A percentile compares a stretch with the other conserved stretches of the same genome.
phyloP scores from a whole-genome alignment of 2,888 invertebrate species.

The Euplagia quadripunctaria region DNA sequence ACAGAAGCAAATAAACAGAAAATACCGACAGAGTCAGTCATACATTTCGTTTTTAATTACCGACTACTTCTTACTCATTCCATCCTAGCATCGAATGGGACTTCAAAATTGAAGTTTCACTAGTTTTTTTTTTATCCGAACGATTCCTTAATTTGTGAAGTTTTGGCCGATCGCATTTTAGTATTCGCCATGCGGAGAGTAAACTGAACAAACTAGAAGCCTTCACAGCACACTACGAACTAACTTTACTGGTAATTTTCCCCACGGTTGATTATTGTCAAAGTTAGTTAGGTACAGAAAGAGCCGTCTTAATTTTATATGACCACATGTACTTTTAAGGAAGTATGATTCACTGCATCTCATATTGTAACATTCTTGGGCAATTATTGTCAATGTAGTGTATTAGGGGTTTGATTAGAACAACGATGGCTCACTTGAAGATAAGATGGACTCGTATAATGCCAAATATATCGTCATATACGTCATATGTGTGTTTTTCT shows the following conservation, averaged over 20 bases:
- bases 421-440: too few species aligned
- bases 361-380: too few species aligned
- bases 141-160: slow-evolving; percentile 60
- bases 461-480: too few species aligned
- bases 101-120: slow-evolving; percentile 56
- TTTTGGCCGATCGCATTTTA: slow-evolving; percentile 62
- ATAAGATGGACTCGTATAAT: too few species aligned
- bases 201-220: slow-evolving; percentile 63
- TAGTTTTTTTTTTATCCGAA: slow-evolving; percentile 54
- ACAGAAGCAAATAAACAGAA: slow-evolving; percentile 16
- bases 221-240: slow-evolving; percentile 37
- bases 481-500: too few species aligned
- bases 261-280: too few species aligned
- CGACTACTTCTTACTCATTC: slow-evolving; percentile 47
- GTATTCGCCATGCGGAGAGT: slow-evolving; percentile 70
- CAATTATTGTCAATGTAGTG: too few species aligned
- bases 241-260: too few species aligned
- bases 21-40: slow-evolving; percentile 28
- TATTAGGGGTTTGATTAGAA: too few species aligned
- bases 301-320: too few species aligned
- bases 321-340: too few species aligned
- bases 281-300: slow-evolving; percentile 12
- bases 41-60: slow-evolving; percentile 54
- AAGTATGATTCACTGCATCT: too few species aligned
- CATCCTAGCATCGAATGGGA: slow-evolving; percentile 44